These are phyloP conservation scores for Altica lythri DNA, from an alignment of 2,888 invertebrate species.

Conservation along the genomic window DNA sequence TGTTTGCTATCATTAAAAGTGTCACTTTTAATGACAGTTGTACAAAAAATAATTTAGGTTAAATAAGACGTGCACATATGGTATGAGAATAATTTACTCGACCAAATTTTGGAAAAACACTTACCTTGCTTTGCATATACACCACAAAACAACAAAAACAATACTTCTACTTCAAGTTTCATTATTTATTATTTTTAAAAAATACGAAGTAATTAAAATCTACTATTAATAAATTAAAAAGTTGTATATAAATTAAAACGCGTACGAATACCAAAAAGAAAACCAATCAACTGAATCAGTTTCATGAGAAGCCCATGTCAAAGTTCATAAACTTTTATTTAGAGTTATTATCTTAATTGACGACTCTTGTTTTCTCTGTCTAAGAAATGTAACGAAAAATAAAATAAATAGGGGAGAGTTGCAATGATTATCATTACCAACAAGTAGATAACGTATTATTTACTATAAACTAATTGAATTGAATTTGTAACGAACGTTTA, in stretches of 20 bases:
- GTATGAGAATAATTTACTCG: too few relatives aligned
- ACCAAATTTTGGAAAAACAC: not conserved
- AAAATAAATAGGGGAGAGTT: too few relatives aligned
- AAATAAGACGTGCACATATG: too few relatives aligned
- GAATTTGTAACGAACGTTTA: too few relatives aligned
- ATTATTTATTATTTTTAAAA: not conserved
- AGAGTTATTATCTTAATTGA: constrained; percentile 11
- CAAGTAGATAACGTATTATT: too few relatives aligned
- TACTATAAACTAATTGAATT: too few relatives aligned
- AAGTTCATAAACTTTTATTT: constrained; percentile 12
- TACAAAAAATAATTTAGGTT: too few relatives aligned
- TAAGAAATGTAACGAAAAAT: not conserved
- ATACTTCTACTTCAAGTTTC: not conserved
- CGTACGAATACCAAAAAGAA: not conserved
- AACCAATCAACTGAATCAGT: constrained; percentile 2
- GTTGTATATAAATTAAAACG: not conserved
- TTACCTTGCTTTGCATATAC: not conserved
- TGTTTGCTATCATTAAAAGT: not conserved
- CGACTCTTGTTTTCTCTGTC: not conserved
- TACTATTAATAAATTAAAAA: too few relatives aligned
- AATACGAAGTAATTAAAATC: too few relatives aligned
- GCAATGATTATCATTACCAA: too few relatives aligned
- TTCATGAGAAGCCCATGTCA: constrained; percentile 13
- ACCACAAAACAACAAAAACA: not conserved
- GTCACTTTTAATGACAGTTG: too few relatives aligned